Evolutionary conservation across 2,797 vertebrate genomes (phyloP).

Genomic region (Borostomias antarcticus): DNA sequence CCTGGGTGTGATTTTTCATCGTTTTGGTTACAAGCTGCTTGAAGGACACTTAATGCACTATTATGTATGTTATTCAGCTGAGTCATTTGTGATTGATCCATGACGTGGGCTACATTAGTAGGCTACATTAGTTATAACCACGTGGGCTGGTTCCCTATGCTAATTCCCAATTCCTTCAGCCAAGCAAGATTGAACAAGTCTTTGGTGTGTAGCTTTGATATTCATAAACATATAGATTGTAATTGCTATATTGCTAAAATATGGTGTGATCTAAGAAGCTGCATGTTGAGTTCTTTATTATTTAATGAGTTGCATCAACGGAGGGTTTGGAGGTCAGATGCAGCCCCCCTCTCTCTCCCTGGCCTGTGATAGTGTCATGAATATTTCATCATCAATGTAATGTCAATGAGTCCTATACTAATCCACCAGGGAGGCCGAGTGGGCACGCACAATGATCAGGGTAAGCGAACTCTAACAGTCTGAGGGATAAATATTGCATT

Average conservation of each 20-base stretch:
- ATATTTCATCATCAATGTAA: constrained; percentile 79
- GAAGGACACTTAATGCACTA: background rate
- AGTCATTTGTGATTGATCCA: no score
- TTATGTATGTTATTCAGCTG: background rate
- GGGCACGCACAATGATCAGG: constrained; percentile 70
- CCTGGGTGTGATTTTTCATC: no score
- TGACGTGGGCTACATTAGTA: no score
- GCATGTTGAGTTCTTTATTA: constrained; percentile 28
- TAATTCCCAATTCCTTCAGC: no score
- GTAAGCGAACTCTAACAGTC: constrained; percentile 72
- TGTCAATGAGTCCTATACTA: constrained; percentile 75
- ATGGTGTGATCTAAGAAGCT: constrained; percentile 11
- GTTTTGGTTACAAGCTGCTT: no score
- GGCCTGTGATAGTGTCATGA: constrained; percentile 76
- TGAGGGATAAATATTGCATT: constrained; percentile 76
- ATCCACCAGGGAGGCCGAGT: constrained; percentile 67
- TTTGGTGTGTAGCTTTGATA: background rate
- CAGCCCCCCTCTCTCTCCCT: constrained; percentile 50
- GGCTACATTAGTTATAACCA: no score
- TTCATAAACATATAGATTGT: background rate
- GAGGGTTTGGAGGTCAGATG: constrained; percentile 56
- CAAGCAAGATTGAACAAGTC: background rate
- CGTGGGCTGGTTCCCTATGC: no score
- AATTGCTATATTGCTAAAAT: background rate
- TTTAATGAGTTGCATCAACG: constrained; percentile 57